These are phyloP conservation scores for Cataglyphis albicans DNA, from an alignment of 2,888 invertebrate genomes.

Conservation along the genomic window DNA sequence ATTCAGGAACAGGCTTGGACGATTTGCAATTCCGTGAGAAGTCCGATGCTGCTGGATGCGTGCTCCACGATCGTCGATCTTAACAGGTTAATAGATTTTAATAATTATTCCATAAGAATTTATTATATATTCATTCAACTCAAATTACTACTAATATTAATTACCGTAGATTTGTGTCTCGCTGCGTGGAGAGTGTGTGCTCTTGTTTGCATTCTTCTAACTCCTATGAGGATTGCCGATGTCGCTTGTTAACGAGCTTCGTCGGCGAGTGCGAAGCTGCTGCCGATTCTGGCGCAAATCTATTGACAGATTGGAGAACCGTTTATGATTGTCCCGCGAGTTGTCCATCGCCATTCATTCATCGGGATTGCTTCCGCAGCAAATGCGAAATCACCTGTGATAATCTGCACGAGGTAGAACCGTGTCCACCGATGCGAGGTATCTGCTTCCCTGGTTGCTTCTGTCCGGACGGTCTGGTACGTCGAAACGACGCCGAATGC, in stretches of 20 bases:
- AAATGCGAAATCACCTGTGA: slow-evolving; percentile 93
- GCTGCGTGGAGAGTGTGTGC: slow-evolving; percentile 92
- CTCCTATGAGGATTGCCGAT: slow-evolving; percentile 88
- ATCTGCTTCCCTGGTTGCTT: slow-evolving; percentile 94
- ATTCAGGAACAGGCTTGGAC: slow-evolving; percentile 89
- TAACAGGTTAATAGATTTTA: slow-evolving; percentile 85
- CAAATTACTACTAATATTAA: not conserved
- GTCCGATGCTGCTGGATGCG: slow-evolving; percentile 88
- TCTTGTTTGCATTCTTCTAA: slow-evolving; percentile 88
- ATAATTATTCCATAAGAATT: not conserved
- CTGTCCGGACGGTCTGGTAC: slow-evolving; percentile 92
- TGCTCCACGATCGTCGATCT: slow-evolving; percentile 90
- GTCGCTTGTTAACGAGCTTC: slow-evolving; percentile 90
- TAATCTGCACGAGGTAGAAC: slow-evolving; percentile 87
- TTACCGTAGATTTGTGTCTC: slow-evolving; percentile 87
- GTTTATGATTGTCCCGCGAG: slow-evolving; percentile 90
- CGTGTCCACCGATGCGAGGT: slow-evolving; percentile 89
- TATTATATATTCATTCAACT: not conserved
- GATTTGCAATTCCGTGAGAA: slow-evolving; percentile 90
- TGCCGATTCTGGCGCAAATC: slow-evolving; percentile 88
- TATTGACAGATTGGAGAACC: slow-evolving; percentile 90
- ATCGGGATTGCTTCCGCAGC: slow-evolving; percentile 91
- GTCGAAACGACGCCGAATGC: slow-evolving; percentile 90
- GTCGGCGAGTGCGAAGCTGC: slow-evolving; percentile 91
- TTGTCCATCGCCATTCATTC: slow-evolving; percentile 92